Base-by-base conservation (phyloP, 2,888 invertebrate species). In the Agapostemon virescens region DNA sequence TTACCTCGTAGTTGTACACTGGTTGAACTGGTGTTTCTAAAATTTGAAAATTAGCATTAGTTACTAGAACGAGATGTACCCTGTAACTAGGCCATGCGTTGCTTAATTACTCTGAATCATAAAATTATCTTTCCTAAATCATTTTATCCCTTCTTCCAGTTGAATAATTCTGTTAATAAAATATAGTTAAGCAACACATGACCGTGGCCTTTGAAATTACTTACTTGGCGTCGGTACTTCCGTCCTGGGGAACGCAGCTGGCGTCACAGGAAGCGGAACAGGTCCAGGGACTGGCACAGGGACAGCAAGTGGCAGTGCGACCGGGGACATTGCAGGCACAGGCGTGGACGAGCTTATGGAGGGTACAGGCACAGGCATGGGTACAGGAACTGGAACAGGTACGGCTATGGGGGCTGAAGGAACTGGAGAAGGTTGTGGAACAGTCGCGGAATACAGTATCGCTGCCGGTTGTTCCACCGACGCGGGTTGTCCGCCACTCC, bases 1-100 rank as follows among this genome's bases (percentile, higher is more conserved):
- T 93, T 0, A 90, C 92, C 49, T 92, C 92, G 49, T 93, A 93
- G 80, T 93, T 92, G 64, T 93, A 93, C 0, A 92, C 91, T 0
- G 92, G 92, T 58, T 91, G 91, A 15, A 86, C 82, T 17, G 86
- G 68, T 6, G 81, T 79, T 77, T 87, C 89, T 88, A 45, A 11
- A 72, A 77, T 74, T 42, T 36, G 66, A 55, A 55, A 38, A 66
- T 45, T 42, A 15, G 7, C 30, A n/a, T 52, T 13, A 36, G 33
- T 33, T 61, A n/a, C n/a, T 38, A 4, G n/a, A 64, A 45, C 11
- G 3, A 5, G n/a, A 36, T 13, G 33, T 20, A 36, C 63, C 5
- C 5, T n/a, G 9, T 6, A 26, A 33, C 20, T 26, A 26, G 52
- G 49, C n/a, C 3, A 33, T 33, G 33, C 5, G 33, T 33, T 5